Conservation (phyloP, 1,140 invertebrate species). For the Eupeodes corollae region DNA sequence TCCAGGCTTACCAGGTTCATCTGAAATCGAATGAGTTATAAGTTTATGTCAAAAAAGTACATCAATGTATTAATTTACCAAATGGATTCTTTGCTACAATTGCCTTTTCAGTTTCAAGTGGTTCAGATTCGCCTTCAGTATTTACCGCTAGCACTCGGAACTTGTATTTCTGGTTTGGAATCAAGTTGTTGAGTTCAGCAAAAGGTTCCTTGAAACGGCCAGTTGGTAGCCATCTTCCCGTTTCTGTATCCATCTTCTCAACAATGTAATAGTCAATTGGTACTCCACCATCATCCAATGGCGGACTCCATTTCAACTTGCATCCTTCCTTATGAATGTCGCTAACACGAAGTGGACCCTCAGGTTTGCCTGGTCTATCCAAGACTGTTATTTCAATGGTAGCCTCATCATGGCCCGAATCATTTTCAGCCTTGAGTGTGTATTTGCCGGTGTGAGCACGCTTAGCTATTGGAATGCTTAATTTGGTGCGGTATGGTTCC, state of each 20-base stretch:
- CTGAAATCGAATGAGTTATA: constrained; percentile 39
- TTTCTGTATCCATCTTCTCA: constrained; percentile 79
- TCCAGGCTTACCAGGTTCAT: constrained; percentile 83
- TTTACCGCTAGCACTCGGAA: constrained; percentile 94
- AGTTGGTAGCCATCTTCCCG: constrained; percentile 73
- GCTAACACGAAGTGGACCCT: constrained; percentile 77
- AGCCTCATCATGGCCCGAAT: constrained; percentile 81
- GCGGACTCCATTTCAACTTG: constrained; percentile 87
- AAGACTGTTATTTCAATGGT: constrained; percentile 78
- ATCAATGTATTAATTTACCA: constrained; percentile 45
- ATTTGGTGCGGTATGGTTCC: constrained; percentile 78
- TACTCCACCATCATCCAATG: constrained; percentile 79
- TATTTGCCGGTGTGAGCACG: constrained; percentile 76
- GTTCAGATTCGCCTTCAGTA: constrained; percentile 87
- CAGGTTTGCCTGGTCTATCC: constrained; percentile 78
- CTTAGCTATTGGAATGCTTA: constrained; percentile 60
- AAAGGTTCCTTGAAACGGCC: constrained; percentile 70
- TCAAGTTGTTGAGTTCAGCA: constrained; percentile 70
- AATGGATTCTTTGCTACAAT: constrained; percentile 97
- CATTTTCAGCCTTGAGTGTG: constrained; percentile 81
- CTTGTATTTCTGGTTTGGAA: constrained; percentile 90
- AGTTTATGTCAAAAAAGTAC: constrained; percentile 3
- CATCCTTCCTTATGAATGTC: constrained; percentile 91
- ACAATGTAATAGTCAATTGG: constrained; percentile 86
- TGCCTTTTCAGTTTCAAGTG: constrained; percentile 73